A percentile compares a stretch with the other conserved stretches of the same genome.
These are phyloP conservation scores for Zaprionus davidi DNA, from an alignment of 1,140 invertebrate species.

Conservation along the genomic window DNA sequence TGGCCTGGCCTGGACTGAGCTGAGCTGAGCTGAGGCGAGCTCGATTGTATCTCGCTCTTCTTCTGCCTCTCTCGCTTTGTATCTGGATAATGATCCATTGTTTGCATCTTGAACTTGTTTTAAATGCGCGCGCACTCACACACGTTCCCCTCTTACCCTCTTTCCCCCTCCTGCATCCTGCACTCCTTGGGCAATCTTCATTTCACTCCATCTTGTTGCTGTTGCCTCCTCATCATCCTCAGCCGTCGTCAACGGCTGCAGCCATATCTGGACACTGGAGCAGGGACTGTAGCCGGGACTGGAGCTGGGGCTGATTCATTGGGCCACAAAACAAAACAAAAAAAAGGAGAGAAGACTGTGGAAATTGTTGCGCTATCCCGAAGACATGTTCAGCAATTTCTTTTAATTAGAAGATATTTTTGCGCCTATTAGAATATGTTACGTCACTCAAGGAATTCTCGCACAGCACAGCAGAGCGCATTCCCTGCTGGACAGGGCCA, in stretches of 20 bases:
- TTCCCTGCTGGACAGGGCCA: constrained; percentile 25
- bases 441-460: constrained; percentile 29
- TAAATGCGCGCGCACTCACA: constrained; percentile 68
- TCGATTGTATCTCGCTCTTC: constrained; percentile 77
- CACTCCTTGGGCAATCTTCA: constrained; percentile 1
- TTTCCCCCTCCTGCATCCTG: neutral
- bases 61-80: constrained; percentile 46
- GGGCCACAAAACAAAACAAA: constrained; percentile 16
- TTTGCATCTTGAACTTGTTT: constrained; percentile 83
- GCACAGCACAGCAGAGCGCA: constrained; percentile 14
- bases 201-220: constrained; percentile 66
- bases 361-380: constrained; percentile 43
- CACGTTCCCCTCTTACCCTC: constrained; percentile 14
- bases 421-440: constrained; percentile 60
- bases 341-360: constrained; percentile 4
- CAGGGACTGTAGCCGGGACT: constrained; percentile 44
- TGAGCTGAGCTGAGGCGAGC: constrained; percentile 42
- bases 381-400: constrained; percentile 46
- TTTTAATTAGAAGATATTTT: constrained; percentile 63
- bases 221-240: constrained; percentile 52
- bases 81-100: constrained; percentile 80
- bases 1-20: constrained; percentile 5
- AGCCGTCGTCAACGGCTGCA: constrained; percentile 15
- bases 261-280: constrained; percentile 8
- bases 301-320: constrained; percentile 44